These are phyloP conservation scores for Paguma larvata DNA, from an alignment of 2,797 vertebrate species.

Conservation along the genomic window DNA sequence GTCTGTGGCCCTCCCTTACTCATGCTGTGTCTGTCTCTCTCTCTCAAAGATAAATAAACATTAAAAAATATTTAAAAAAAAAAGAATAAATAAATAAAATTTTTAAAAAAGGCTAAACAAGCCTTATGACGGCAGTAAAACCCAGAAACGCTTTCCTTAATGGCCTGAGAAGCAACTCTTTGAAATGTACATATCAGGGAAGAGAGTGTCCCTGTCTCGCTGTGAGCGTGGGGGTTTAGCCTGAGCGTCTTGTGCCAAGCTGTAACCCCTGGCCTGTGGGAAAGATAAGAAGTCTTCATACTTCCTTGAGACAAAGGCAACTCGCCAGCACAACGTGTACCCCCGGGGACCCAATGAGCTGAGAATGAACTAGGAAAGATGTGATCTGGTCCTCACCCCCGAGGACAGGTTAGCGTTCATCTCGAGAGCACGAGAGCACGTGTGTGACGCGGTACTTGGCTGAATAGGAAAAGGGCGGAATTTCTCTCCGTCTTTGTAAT, in stretches of 20 bases:
- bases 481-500: background rate
- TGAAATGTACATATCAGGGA: slow-evolving; percentile 28
- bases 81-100: no score
- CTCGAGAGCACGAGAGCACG: background rate
- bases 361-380: background rate
- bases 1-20: no score
- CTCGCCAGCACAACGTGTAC: background rate
- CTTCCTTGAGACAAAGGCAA: background rate
- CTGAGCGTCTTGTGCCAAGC: background rate
- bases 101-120: background rate
- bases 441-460: background rate
- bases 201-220: background rate
- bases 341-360: background rate
- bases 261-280: background rate
- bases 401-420: background rate
- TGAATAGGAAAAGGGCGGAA: background rate
- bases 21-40: no score
- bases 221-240: background rate
- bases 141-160: background rate
- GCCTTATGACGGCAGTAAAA: background rate
- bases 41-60: no score
- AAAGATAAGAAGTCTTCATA: background rate
- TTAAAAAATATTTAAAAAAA: background rate
- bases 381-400: background rate
- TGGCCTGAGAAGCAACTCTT: background rate